Percentiles rank a stretch among this genome's conserved stretches.
These are phyloP conservation scores for Cinara cedri DNA, from an alignment of 2,888 invertebrate species.

Conservation along the genomic window DNA sequence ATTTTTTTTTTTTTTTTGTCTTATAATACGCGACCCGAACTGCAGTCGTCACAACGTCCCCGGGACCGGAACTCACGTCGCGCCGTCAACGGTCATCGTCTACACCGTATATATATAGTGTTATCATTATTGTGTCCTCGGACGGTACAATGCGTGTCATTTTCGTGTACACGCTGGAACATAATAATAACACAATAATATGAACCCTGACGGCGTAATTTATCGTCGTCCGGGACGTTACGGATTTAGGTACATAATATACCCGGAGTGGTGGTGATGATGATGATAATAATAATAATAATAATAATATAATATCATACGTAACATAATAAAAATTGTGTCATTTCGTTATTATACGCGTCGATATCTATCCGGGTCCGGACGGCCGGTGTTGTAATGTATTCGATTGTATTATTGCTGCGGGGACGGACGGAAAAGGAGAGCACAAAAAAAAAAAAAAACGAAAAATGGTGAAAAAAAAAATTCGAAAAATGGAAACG, in stretches of 20 bases:
- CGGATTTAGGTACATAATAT: too few species aligned
- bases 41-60: too few species aligned
- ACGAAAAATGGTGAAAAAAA: too few species aligned
- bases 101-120: background rate
- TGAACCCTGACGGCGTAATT: background rate
- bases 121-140: background rate
- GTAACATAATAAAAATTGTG: background rate
- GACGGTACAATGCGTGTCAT: background rate
- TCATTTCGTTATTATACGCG: slow-evolving; percentile 10
- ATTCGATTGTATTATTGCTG: too few species aligned
- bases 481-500: too few species aligned
- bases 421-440: background rate
- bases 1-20: slow-evolving; percentile 23
- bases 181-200: background rate
- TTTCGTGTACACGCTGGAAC: slow-evolving; percentile 10
- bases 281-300: slow-evolving; percentile 9
- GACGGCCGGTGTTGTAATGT: too few species aligned
- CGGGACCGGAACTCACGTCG: slow-evolving; percentile 42
- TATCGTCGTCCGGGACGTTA: too few species aligned
- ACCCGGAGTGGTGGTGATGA: too few species aligned
- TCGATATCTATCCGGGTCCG: too few species aligned
- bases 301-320: background rate
- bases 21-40: background rate
- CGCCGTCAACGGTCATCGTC: slow-evolving; percentile 2
- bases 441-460: too few species aligned